Evolutionary conservation across 2,797 vertebrate genomes (phyloP), one percentile per base, ranked within the genome.

Genomic region (Allobates femoralis): DNA sequence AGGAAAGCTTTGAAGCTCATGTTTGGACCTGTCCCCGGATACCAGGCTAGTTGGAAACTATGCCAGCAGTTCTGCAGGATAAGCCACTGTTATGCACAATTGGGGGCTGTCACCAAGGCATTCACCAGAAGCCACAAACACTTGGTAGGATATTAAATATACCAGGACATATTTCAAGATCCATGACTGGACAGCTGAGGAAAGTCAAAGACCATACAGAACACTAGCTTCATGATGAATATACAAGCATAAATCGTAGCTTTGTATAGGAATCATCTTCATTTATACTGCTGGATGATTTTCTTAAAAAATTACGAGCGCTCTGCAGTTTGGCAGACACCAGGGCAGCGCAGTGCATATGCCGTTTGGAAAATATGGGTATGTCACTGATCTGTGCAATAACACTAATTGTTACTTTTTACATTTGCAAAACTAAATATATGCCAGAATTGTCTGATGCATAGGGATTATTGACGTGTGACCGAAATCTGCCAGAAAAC

Each of bases 131-230:
- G 62, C 85, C 79, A 77, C 85, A 86, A 19, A 86, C 85, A 86
- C 51, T 69, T 86, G 79, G 32, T 53, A 55, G 62, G 71, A 81
- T 80, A 86, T 86, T 82, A 67, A 86, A 81, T 86, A 19, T 67
- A 64, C 66, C 16, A 19, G n/a, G 73, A 83, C 71, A 83, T 86
- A 86, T 82, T 83, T 86, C 51, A 78, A 28, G 19, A 75, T 83
- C 79, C 79, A 83, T 82, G 67, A 56, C 71, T 67, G 60, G 79
- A 86, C 85, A 86, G 85, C 79, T 86, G 85, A 75, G 50, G 77
- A 41, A 23, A 66, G 66, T 71, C 50, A 71, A 21, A 19, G 15
- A 74, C 19, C 18, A 2, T 28, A 21, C 19, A 30, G 19, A 28
- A 16, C 6, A 73, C 51, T 55, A 53, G 32, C 2, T 46, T 56